phyloP scores from a whole-genome alignment of 2,797 vertebrate species.

The Malacoraja senta region DNA sequence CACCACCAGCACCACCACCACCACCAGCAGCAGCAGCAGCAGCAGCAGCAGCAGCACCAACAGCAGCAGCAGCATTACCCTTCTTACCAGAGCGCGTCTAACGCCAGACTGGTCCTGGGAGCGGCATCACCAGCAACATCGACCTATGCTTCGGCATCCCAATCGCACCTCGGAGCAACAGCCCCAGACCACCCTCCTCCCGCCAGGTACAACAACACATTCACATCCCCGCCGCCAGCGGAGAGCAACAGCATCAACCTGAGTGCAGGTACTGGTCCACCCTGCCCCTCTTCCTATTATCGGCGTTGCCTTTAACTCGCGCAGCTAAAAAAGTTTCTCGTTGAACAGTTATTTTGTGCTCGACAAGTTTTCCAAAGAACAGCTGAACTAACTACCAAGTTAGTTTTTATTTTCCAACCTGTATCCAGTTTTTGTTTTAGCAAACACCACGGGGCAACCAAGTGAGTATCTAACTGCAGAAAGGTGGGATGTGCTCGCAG shows the following conservation, averaged over 20 bases:
- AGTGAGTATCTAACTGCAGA: neutral
- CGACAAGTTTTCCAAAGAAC: conserved; percentile 11
- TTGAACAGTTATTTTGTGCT: neutral
- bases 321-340: conserved; percentile 11
- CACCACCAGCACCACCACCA: conserved; percentile 44
- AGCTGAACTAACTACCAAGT: neutral
- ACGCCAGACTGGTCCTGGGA: conserved; percentile 63
- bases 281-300: no score
- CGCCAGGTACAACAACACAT: conserved; percentile 44
- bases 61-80: conserved; percentile 1
- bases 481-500: no score
- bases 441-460: neutral
- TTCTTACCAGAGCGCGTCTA: neutral
- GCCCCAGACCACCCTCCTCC: conserved; percentile 45
- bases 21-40: neutral
- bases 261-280: conserved; percentile 70
- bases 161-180: conserved; percentile 48
- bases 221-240: conserved; percentile 51
- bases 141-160: conserved; percentile 62
- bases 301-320: neutral
- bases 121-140: conserved; percentile 60
- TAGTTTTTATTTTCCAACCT: neutral
- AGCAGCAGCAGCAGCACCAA: neutral
- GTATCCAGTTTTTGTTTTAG: neutral
- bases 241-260: conserved; percentile 66